Conservation (phyloP, 1,140 invertebrate genomes). For the Drusus annulatus region DNA sequence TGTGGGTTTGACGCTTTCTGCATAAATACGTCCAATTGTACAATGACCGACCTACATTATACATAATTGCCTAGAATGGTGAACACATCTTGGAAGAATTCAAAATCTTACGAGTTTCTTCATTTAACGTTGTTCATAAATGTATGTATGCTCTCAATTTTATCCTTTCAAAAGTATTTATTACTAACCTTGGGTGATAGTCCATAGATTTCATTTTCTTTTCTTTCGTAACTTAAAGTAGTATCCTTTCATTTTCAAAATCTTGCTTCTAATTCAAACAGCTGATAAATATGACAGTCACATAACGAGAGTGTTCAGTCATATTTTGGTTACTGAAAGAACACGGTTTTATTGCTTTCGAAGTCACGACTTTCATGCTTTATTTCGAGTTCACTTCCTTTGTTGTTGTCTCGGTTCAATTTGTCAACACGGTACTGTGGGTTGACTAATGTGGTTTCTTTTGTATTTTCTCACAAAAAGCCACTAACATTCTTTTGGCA, state of each 20-base stretch:
- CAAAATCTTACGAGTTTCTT: no score
- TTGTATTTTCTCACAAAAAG: neutral
- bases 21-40: no score
- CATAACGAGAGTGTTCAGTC: neutral
- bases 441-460: no score
- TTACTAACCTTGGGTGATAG: no score
- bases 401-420: slow-evolving; percentile 1
- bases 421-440: slow-evolving; percentile 3
- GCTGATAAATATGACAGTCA: slow-evolving; percentile 2
- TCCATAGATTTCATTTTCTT: neutral
- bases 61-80: no score
- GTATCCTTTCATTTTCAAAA: no score
- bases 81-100: no score
- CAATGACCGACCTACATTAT: no score
- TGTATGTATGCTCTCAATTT: no score
- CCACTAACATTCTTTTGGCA: neutral
- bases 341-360: neutral
- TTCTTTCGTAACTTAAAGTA: neutral
- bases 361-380: slow-evolving; percentile 20
- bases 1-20: no score
- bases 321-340: slow-evolving; percentile 4
- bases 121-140: no score
- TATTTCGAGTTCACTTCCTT: neutral
- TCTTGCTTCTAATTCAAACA: neutral
- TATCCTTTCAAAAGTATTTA: no score